Evolutionary conservation across 2,888 invertebrate species (phyloP).

Genomic region (Calephelis perditalis): DNA sequence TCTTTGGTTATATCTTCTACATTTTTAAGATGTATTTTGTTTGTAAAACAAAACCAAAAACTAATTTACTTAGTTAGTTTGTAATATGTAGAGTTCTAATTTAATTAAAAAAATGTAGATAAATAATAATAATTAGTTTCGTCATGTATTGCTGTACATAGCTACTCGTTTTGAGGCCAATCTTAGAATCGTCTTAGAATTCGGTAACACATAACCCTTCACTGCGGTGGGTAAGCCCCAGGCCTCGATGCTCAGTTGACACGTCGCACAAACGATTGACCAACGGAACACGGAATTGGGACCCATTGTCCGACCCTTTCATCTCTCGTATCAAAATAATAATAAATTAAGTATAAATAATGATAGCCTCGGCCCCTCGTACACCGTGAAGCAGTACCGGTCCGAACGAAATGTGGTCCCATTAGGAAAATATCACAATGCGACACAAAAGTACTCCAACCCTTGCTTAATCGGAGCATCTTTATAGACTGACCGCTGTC

Average conservation of each 20-base stretch:
- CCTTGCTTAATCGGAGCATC: conserved; percentile 66
- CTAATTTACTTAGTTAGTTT: too few species aligned
- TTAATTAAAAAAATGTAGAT: too few species aligned
- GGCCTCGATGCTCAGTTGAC: conserved; percentile 34
- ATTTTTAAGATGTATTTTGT: too few species aligned
- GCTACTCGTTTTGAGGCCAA: background rate
- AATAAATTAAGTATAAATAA: conserved; percentile 75
- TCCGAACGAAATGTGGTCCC: conserved; percentile 68
- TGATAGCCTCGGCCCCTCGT: conserved; percentile 41
- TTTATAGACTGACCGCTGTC: conserved; percentile 71
- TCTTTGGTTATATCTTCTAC: too few species aligned
- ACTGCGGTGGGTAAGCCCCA: conserved; percentile 31
- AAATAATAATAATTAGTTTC: too few species aligned
- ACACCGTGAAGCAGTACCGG: conserved; percentile 61
- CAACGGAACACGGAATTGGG: conserved; percentile 64
- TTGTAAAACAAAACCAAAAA: too few species aligned
- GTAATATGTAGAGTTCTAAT: too few species aligned
- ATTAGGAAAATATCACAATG: conserved; percentile 71
- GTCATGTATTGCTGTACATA: too few species aligned
- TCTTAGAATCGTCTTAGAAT: background rate
- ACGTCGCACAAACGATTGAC: conserved; percentile 45
- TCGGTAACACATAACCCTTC: conserved; percentile 5
- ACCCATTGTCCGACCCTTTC: conserved; percentile 64
- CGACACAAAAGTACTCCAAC: conserved; percentile 46
- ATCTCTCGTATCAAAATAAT: conserved; percentile 74